Evolutionary conservation across 2,113 vertebrate species (phyloP), one percentile per base, ranked within the genome.

Genomic region (Lichenostomus cassidix): DNA sequence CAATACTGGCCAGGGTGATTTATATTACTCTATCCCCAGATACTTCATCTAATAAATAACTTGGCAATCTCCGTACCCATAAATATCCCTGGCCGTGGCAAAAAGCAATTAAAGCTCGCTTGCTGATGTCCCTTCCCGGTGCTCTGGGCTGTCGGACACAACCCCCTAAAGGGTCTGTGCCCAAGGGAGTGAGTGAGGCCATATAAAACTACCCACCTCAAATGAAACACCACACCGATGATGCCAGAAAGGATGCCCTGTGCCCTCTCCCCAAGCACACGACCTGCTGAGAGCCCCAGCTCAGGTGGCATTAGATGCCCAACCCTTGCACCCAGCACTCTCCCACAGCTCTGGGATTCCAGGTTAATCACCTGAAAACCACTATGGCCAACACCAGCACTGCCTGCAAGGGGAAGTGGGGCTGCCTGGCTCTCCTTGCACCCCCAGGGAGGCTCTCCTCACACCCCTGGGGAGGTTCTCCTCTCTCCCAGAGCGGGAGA

Each of bases 11-110:
- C 94, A 93, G 93, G 80, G 96, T 98, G 97, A 98, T 98, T 98
- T 98, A 98, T 97, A 97, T 96, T 94, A 85, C 97, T 97, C 95
- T 95, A 96, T 97, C 97, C 97, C 97, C 96, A 96, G 96, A 98
- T 97, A 97, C 95, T 97, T 88, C 93, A 96, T 94, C 97, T 97
- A 98, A 98, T 98, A 98, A 98, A 98, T 98, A 98, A 98, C 97
- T 95, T 97, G 95, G 97, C 97, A 97, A 96, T 97, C 97, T 97
- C 95, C 4, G 60, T 96, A 89, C 86, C 91, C 97, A 97, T 98
- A 98, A 98, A 98, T 97, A 98, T 96, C 92, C 78, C 75, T 33
- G 4, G 94, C 62, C 90, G 58, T 19, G 92, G 97, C 85, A 97
- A 97, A 97, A 97, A 97, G 94, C 97, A 97, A 97, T 98, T 98